Percentiles rank a stretch among this genome's conserved stretches.
Evolutionary conservation across 1,140 invertebrate species (phyloP).

Genomic region (Trichoplusia ni): DNA sequence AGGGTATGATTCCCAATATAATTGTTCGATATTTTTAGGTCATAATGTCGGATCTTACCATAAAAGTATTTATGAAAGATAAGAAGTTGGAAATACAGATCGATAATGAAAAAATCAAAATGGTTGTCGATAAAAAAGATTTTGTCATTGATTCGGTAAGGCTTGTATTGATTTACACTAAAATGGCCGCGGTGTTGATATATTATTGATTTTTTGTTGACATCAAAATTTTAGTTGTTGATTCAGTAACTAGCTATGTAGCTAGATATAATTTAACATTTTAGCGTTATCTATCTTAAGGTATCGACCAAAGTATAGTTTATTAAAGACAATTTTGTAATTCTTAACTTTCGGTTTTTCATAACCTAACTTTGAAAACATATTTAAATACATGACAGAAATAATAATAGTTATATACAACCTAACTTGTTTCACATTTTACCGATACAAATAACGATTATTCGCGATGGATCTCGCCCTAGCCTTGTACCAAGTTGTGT

Average conservation of each 20-base stretch:
- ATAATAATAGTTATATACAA: too few species aligned
- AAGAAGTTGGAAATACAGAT: constrained; percentile 36
- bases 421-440: too few species aligned
- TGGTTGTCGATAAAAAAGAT: constrained; percentile 39
- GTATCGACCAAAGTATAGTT: too few species aligned
- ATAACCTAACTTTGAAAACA: too few species aligned
- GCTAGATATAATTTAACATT: too few species aligned
- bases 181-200: constrained; percentile 13
- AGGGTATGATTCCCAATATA: constrained; percentile 71
- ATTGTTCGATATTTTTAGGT: constrained; percentile 50
- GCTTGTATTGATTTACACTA: constrained; percentile 30
- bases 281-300: too few species aligned
- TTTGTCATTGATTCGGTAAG: constrained; percentile 53
- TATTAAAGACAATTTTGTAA: too few species aligned
- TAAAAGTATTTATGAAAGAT: constrained; percentile 39
- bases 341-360: too few species aligned
- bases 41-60: constrained; percentile 42
- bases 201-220: constrained; percentile 27
- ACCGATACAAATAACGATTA: too few species aligned
- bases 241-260: not conserved
- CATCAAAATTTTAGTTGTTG: constrained; percentile 9
- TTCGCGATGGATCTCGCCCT: too few species aligned
- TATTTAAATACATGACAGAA: too few species aligned
- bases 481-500: too few species aligned
- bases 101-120: constrained; percentile 28